These are phyloP conservation scores for Garrulus glandarius DNA, from an alignment of 2,797 vertebrate genomes.

Conservation along the genomic window DNA sequence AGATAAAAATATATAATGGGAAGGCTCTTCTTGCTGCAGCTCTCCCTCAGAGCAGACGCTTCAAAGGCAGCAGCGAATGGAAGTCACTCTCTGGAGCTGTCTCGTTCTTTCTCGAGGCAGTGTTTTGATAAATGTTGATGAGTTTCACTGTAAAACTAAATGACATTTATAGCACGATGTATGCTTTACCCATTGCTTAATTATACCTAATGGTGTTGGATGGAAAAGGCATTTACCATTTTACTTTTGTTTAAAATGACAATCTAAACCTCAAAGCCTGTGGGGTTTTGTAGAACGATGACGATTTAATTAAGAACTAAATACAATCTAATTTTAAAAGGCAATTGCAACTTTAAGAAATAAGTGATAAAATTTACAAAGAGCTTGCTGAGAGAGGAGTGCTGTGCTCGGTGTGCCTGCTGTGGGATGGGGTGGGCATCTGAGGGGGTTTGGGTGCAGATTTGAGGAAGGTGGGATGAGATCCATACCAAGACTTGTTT, in stretches of 20 bases:
- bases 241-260: constrained; percentile 73
- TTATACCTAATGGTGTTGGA: constrained; percentile 73
- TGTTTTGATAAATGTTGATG: constrained; percentile 81
- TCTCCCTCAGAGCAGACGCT: constrained; percentile 42
- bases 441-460: not conserved
- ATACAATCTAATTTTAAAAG: constrained; percentile 63
- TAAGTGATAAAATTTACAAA: constrained; percentile 17
- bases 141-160: constrained; percentile 80
- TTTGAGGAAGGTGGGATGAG: not conserved
- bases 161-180: constrained; percentile 74
- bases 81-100: constrained; percentile 49
- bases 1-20: not conserved
- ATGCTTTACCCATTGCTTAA: constrained; percentile 75
- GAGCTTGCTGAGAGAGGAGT: not conserved
- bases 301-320: constrained; percentile 76
- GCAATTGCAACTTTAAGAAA: constrained; percentile 43
- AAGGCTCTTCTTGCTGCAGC: not conserved
- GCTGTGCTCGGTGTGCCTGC: not conserved
- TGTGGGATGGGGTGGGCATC: not conserved
- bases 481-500: rapidly evolving
- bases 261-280: constrained; percentile 67
- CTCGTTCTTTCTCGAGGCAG: constrained; percentile 67
- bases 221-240: constrained; percentile 71
- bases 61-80: constrained; percentile 44
- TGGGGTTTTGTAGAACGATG: constrained; percentile 27